Percentiles rank a stretch among this genome's conserved stretches.
phyloP scores from a whole-genome alignment of 2,113 vertebrate species.

The Crotalus horridus region DNA sequence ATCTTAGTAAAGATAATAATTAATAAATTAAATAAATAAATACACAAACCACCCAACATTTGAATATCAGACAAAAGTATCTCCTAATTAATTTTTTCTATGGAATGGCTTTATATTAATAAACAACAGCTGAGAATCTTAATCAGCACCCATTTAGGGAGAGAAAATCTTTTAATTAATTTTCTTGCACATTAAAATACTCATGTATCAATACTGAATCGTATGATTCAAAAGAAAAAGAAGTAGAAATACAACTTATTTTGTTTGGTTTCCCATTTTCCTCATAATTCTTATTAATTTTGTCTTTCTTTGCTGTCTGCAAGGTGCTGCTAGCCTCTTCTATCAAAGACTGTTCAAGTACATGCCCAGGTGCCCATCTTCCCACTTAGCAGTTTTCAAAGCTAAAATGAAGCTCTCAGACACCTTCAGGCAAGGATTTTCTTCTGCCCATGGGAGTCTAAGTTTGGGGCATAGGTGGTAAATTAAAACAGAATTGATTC shows the following conservation, averaged over 20 bases:
- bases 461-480: not conserved
- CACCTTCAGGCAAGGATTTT: rapidly evolving
- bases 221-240: not conserved
- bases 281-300: not conserved
- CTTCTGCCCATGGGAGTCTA: conserved; percentile 9
- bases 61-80: not conserved
- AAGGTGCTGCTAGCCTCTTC: not conserved
- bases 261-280: conserved; percentile 24
- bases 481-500: not conserved
- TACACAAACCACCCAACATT: not conserved
- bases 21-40: not conserved
- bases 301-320: not conserved
- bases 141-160: not conserved
- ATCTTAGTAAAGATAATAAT: not conserved
- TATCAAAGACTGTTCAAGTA: conserved; percentile 5
- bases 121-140: not conserved
- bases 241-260: not conserved
- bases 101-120: not conserved
- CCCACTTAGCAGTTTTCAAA: not conserved
- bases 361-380: not conserved
- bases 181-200: not conserved
- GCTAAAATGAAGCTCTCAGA: not conserved
- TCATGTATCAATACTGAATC: not conserved
- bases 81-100: not conserved
- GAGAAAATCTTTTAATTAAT: not conserved